A percentile compares a stretch with the other conserved stretches of the same genome.
These are phyloP conservation scores for Charaxes varanes DNA, from an alignment of 1,140 invertebrate genomes.

Conservation along the genomic window DNA sequence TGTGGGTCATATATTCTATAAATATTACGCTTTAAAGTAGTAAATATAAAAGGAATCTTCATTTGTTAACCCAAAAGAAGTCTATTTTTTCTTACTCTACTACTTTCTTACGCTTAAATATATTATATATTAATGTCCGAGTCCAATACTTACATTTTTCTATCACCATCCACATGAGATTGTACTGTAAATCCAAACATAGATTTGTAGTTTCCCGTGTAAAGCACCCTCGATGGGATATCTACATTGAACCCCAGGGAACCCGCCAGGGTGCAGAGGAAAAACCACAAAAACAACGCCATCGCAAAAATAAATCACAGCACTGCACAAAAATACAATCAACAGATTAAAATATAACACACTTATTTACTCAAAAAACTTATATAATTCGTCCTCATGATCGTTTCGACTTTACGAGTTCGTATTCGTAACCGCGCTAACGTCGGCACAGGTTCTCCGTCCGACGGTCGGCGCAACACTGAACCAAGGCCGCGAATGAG, in stretches of 20 bases:
- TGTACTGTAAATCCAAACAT: constrained; percentile 69
- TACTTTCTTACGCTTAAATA: too few species aligned
- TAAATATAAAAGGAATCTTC: too few species aligned
- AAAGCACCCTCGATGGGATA: constrained; percentile 64
- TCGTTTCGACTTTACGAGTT: constrained; percentile 57
- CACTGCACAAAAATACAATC: constrained; percentile 32
- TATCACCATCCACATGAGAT: constrained; percentile 50
- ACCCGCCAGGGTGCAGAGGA: constrained; percentile 45
- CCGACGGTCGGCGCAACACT: constrained; percentile 38
- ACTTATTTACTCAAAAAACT: constrained; percentile 38
- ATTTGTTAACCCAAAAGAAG: too few species aligned
- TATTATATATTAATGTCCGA: constrained; percentile 1
- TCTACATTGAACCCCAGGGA: constrained; percentile 61
- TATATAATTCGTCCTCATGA: constrained; percentile 64
- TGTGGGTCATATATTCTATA: too few species aligned
- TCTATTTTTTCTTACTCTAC: too few species aligned
- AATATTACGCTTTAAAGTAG: too few species aligned
- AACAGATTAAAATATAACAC: constrained; percentile 15
- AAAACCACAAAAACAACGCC: constrained; percentile 49
- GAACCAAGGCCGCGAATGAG: constrained; percentile 38
- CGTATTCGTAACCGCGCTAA: constrained; percentile 31
- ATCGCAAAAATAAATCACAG: constrained; percentile 47
- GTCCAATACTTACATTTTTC: constrained; percentile 64
- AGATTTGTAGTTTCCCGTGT: constrained; percentile 54
- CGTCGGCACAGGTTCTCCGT: constrained; percentile 21